Evolutionary conservation across 2,797 vertebrate genomes (phyloP), one percentile per base, ranked within the genome.

Genomic region (Manis crassicaudata): DNA sequence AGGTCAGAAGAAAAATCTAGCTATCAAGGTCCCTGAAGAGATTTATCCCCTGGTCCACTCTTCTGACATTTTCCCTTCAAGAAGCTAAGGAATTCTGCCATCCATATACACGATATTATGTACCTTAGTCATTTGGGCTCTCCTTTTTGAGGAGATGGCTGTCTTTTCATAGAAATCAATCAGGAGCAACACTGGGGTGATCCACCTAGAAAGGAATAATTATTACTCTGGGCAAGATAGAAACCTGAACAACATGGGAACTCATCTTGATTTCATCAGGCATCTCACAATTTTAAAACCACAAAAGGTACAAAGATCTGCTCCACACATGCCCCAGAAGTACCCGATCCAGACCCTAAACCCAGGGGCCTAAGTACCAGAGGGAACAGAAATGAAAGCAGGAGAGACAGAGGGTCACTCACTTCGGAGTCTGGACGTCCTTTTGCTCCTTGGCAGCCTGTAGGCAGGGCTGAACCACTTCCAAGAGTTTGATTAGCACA

Each of bases 121-220:
- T 97, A 99, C 99, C 99, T 99, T 99, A 98, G 99, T 99, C 99
- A 99, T 99, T 97, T 99, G 99, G 50, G 99, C 98, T 98, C 99
- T 99, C 95, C 99, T 99, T 97, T 99, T 99, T 76, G 99, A 99
- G 37, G 99, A 99, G 40, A 99, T 99, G 0, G 99, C 99, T 92
- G 99, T 99, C 97, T 99, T 99, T 98, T 99, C 99, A 95, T 99
- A 99, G 96, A 99, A 99, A 96, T 99, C 99, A 92, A 99, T 99
- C 88, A 99, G 99, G 87, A 99, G 98, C 81, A 99, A 98, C 6
- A 99, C 99, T 32, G 99, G 99, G n/a, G 99, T 99, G 95, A 99
- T 99, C 99, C 99, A 99, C 97, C 99, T 99, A 96, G 40, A 92
- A 94, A 81, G 65, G n/a, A 40, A 92, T 79, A 88, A 95, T 72